These are phyloP conservation scores for Acleris cristana DNA, from an alignment of 2,888 invertebrate genomes.

Conservation along the genomic window DNA sequence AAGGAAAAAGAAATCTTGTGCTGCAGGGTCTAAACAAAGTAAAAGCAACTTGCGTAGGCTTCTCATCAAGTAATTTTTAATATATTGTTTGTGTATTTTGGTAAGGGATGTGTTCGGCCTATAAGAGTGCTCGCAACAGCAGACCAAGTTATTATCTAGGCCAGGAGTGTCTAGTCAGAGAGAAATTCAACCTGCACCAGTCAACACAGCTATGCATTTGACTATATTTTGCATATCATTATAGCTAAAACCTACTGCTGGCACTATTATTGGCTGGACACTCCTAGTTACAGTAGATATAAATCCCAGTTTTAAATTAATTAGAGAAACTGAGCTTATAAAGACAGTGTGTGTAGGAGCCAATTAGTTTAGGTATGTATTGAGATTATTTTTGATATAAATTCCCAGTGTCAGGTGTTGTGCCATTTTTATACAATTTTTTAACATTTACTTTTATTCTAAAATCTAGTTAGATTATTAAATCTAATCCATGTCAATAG, in stretches of 20 bases:
- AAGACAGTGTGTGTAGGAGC: slow-evolving; percentile 10
- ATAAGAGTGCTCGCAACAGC: too few relatives aligned
- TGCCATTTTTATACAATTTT: slow-evolving; percentile 48
- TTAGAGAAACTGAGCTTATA: slow-evolving; percentile 20
- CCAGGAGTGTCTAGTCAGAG: too few relatives aligned
- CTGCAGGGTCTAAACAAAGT: slow-evolving; percentile 72
- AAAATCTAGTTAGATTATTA: slow-evolving; percentile 8
- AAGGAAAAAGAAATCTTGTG: slow-evolving; percentile 66
- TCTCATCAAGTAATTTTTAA: slow-evolving; percentile 52
- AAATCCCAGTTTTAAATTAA: slow-evolving; percentile 31
- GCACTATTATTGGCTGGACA: too few relatives aligned
- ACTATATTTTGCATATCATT: too few relatives aligned
- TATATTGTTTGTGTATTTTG: slow-evolving; percentile 37
- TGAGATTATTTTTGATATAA: slow-evolving; percentile 40
- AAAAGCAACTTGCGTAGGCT: slow-evolving; percentile 73
- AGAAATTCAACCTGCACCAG: too few relatives aligned
- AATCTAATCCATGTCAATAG: background rate
- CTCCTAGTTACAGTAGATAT: background rate
- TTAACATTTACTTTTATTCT: slow-evolving; percentile 11
- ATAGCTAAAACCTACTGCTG: too few relatives aligned
- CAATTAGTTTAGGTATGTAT: slow-evolving; percentile 13
- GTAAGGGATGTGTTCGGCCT: slow-evolving; percentile 36
- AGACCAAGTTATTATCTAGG: too few relatives aligned
- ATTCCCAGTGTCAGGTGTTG: slow-evolving; percentile 50
- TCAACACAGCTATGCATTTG: too few relatives aligned